A percentile compares a stretch with the other conserved stretches of the same genome.
These are phyloP conservation scores for Psilopsiagon aurifrons DNA, from an alignment of 2,113 vertebrate species.

Conservation along the genomic window DNA sequence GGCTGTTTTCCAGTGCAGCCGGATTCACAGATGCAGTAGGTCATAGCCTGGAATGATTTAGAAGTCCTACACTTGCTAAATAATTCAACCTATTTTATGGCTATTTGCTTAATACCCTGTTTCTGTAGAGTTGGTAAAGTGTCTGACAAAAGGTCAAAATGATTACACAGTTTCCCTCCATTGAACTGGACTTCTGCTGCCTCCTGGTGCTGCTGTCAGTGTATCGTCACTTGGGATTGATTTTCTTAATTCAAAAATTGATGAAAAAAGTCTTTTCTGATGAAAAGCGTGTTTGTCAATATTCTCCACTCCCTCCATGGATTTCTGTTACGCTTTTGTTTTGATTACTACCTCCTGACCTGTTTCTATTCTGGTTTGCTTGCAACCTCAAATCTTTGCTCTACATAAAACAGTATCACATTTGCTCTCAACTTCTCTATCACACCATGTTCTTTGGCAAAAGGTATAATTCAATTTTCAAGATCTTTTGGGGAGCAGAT, in stretches of 20 bases:
- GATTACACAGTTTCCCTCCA: background rate
- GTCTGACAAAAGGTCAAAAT: conserved; percentile 5
- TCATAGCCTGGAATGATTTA: background rate
- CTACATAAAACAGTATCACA: background rate
- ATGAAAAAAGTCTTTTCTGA: background rate
- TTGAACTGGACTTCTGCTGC: background rate
- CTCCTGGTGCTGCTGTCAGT: background rate
- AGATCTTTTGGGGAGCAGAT: background rate
- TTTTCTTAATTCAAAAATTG: conserved; percentile 47
- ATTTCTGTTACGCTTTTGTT: background rate
- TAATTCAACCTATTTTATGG: conserved; percentile 30
- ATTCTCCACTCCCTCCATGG: background rate
- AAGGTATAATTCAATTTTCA: background rate
- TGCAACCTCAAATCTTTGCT: background rate
- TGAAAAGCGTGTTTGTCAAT: conserved; percentile 20
- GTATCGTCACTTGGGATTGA: background rate
- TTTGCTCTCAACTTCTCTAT: background rate
- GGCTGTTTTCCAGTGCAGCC: background rate
- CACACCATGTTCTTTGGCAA: background rate
- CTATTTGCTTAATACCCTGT: conserved; percentile 13
- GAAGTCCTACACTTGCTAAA: background rate
- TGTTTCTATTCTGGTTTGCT: background rate
- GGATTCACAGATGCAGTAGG: background rate
- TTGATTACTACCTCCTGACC: background rate
- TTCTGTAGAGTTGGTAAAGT: conserved; percentile 5